These are phyloP conservation scores for Microctenopoma stevenorrisi DNA, from an alignment of 2,797 vertebrate genomes.

Conservation along the genomic window DNA sequence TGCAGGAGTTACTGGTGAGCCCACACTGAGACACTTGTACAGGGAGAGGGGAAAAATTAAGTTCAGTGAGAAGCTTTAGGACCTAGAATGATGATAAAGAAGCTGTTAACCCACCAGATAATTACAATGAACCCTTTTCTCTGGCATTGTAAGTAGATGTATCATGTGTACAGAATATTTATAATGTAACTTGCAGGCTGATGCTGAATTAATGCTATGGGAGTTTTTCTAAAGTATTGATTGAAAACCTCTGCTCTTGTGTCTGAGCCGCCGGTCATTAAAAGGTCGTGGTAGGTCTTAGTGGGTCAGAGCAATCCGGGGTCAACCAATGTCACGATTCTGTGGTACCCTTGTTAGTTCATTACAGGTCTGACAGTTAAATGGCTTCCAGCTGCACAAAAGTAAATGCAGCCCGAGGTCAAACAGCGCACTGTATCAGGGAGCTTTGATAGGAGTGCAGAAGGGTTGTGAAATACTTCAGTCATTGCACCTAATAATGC, in stretches of 20 bases:
- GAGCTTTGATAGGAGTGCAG: conserved; percentile 21
- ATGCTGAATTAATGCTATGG: neutral
- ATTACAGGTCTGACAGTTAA: conserved; percentile 57
- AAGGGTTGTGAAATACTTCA: conserved; percentile 15
- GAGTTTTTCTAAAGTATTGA: conserved; percentile 21
- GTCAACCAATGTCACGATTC: conserved; percentile 64
- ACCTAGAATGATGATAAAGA: too few relatives aligned
- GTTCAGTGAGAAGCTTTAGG: too few relatives aligned
- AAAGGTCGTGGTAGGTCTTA: conserved; percentile 46
- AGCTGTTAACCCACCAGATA: too few relatives aligned
- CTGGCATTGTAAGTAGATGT: too few relatives aligned
- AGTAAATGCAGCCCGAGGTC: conserved; percentile 28
- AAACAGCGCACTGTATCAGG: neutral
- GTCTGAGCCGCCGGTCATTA: conserved; percentile 34
- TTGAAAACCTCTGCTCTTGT: conserved; percentile 28
- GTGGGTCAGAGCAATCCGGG: conserved; percentile 39
- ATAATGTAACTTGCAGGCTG: neutral
- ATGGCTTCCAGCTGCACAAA: conserved; percentile 64
- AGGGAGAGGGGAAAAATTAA: neutral
- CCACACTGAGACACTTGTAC: neutral
- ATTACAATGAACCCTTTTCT: too few relatives aligned
- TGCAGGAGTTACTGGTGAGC: too few relatives aligned
- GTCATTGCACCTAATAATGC: conserved; percentile 44
- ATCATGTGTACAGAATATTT: too few relatives aligned
- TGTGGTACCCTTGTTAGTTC: conserved; percentile 60